Conservation (phyloP, 2,113 vertebrate genomes). For the Saccopteryx leptura region DNA sequence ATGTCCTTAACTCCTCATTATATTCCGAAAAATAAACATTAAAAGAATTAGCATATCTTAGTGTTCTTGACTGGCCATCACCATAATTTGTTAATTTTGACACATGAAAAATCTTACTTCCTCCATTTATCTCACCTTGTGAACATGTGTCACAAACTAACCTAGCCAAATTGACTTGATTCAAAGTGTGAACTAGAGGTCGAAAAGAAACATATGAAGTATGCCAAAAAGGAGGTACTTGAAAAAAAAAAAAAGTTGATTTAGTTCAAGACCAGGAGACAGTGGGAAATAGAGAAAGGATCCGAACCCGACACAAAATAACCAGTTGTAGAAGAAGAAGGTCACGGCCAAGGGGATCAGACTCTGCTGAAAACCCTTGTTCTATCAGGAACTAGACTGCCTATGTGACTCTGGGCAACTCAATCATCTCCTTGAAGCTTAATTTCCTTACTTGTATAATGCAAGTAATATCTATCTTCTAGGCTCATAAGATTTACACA, state of each 20-base stretch:
- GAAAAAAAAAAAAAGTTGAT: fast-evolving
- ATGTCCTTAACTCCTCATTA: slow-evolving; percentile 18
- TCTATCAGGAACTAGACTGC: background rate
- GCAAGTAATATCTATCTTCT: background rate
- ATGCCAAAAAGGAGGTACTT: background rate
- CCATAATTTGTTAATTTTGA: background rate
- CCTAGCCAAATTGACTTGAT: background rate
- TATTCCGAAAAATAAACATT: slow-evolving; percentile 43
- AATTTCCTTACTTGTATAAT: background rate
- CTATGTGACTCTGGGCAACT: background rate
- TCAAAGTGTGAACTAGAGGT: background rate
- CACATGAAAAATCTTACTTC: background rate
- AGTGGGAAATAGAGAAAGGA: background rate
- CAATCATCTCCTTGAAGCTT: background rate
- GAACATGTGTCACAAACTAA: background rate
- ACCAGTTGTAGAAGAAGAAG: background rate
- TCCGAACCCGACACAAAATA: background rate
- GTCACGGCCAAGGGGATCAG: background rate
- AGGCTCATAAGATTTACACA: background rate
- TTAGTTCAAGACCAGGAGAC: background rate
- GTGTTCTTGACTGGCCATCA: background rate
- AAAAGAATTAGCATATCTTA: background rate
- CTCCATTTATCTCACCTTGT: background rate
- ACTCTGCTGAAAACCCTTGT: background rate
- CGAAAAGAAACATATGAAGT: background rate